phyloP scores from a whole-genome alignment of 2,113 vertebrate genomes.

The Sceloporus undulatus region DNA sequence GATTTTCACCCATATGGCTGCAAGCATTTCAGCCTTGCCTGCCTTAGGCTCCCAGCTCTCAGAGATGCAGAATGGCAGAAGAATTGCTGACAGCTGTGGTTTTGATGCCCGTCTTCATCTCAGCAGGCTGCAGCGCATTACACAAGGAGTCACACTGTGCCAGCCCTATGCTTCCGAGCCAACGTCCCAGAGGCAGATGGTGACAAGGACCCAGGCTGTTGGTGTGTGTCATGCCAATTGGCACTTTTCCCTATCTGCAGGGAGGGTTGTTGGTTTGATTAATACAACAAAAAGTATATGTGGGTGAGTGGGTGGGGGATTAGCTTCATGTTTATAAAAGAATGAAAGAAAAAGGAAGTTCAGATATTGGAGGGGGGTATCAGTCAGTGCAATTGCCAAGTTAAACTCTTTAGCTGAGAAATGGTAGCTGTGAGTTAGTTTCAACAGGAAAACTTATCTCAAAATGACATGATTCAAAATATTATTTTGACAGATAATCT shows the following conservation, averaged over 20 bases:
- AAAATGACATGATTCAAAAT: not conserved
- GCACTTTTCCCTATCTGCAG: not conserved
- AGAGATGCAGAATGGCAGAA: slow-evolving; percentile 26
- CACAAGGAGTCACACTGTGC: slow-evolving; percentile 39
- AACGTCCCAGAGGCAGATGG: slow-evolving; percentile 65
- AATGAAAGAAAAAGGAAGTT: slow-evolving; percentile 14
- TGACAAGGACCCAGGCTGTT: slow-evolving; percentile 53
- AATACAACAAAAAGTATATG: not conserved
- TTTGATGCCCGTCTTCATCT: slow-evolving; percentile 57
- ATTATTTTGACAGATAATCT: not conserved
- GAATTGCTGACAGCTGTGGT: slow-evolving; percentile 47
- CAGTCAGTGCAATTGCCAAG: not conserved
- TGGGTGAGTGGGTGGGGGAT: not conserved
- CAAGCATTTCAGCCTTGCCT: slow-evolving; percentile 18
- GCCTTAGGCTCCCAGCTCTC: slow-evolving; percentile 54
- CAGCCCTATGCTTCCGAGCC: slow-evolving; percentile 18
- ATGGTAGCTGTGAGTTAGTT: not conserved
- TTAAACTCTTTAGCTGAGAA: not conserved
- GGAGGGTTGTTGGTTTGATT: slow-evolving; percentile 37
- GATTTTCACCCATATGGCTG: slow-evolving; percentile 6
- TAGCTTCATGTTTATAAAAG: slow-evolving; percentile 31
- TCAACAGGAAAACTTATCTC: not conserved
- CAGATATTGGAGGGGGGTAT: slow-evolving; percentile 13
- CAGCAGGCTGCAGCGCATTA: slow-evolving; percentile 57
- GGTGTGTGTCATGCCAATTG: not conserved